These are phyloP conservation scores for Umimayanthus chanpuru DNA, from an alignment of 92 coral and sea anemone species.

Conservation along the genomic window DNA sequence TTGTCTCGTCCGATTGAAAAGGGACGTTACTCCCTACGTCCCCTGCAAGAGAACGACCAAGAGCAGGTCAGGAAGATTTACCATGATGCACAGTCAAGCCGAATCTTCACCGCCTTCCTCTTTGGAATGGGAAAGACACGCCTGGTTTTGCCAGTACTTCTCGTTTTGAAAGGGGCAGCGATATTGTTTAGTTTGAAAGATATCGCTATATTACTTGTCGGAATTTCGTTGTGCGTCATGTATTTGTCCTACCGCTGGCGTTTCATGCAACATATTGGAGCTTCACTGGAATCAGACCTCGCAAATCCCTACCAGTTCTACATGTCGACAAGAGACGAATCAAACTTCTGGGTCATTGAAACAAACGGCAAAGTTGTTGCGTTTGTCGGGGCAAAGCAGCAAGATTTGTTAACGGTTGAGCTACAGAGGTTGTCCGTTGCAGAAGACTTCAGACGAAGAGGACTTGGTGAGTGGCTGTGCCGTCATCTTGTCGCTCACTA, in stretches of 20 bases:
- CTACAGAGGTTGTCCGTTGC: constrained; percentile 80
- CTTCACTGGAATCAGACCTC: constrained; percentile 70
- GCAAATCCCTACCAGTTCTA: constrained; percentile 58
- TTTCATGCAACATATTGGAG: constrained; percentile 64
- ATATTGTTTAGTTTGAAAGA: constrained; percentile 27
- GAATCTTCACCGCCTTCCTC: constrained; percentile 60
- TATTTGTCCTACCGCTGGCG: constrained; percentile 58
- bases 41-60: constrained; percentile 42
- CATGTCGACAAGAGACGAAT: constrained; percentile 61
- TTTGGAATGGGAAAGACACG: constrained; percentile 55
- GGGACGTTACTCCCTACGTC: constrained; percentile 12
- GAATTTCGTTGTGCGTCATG: constrained; percentile 36
- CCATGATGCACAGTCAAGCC: constrained; percentile 63
- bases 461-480: constrained; percentile 72
- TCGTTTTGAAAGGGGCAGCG: constrained; percentile 33
- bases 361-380: constrained; percentile 60
- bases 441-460: constrained; percentile 63
- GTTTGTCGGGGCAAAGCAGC: constrained; percentile 70
- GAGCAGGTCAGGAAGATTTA: constrained; percentile 47
- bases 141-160: constrained; percentile 51
- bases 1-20: neutral
- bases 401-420: constrained; percentile 61
- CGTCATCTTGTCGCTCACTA: constrained; percentile 63
- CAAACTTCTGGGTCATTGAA: constrained; percentile 80
- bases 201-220: constrained; percentile 25